Conservation (phyloP, 2,888 invertebrate species). For the Tridacna gigas region DNA sequence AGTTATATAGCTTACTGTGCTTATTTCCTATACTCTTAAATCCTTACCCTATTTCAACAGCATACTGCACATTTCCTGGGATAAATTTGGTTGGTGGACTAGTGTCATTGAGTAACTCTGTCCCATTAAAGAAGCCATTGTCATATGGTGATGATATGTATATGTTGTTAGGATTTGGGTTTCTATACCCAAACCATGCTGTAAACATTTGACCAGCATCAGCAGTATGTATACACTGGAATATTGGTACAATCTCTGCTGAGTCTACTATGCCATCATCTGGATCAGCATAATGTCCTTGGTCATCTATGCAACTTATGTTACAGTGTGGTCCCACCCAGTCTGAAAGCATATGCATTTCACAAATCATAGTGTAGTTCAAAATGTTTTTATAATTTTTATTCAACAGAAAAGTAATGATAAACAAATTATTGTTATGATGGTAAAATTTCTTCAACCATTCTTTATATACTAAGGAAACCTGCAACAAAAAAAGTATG, state of each 20-base stretch:
- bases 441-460: no score
- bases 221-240: slow-evolving; percentile 58
- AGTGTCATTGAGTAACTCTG: background rate
- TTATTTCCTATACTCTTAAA: no score
- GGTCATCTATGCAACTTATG: slow-evolving; percentile 69
- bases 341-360: slow-evolving; percentile 53
- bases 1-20: no score
- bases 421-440: no score
- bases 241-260: slow-evolving; percentile 56
- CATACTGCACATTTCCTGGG: slow-evolving; percentile 37
- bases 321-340: slow-evolving; percentile 75
- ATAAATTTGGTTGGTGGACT: slow-evolving; percentile 64
- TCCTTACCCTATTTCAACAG: no score
- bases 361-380: no score
- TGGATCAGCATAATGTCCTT: slow-evolving; percentile 68
- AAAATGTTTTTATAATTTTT: no score
- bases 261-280: slow-evolving; percentile 57
- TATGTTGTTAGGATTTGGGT: slow-evolving; percentile 71
- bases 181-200: slow-evolving; percentile 76
- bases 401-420: no score
- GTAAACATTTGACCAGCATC: slow-evolving; percentile 32
- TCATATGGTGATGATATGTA: slow-evolving; percentile 65
- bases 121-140: slow-evolving; percentile 54
- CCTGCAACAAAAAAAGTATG: no score
- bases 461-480: no score